A percentile compares a stretch with the other conserved stretches of the same genome.
Conservation (phyloP, 2,888 invertebrate genomes). For the Oscheius sp. region DNA sequence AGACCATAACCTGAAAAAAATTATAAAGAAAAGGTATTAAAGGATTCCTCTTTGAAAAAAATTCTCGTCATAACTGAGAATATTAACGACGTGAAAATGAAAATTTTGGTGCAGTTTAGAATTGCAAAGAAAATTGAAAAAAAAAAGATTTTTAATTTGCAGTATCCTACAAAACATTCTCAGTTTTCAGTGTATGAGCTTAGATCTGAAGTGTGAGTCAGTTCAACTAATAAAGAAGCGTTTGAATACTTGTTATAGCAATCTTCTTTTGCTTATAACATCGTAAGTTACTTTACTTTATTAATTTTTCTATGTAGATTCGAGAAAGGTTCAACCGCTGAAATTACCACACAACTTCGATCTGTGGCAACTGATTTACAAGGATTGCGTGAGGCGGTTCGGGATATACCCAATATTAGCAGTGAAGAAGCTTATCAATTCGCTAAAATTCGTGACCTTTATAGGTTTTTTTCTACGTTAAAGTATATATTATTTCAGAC, state of each 20-base stretch:
- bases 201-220: neutral
- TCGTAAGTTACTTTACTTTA: slow-evolving; percentile 51
- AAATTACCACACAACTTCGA: slow-evolving; percentile 40
- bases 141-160: no score
- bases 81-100: no score
- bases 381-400: slow-evolving; percentile 35
- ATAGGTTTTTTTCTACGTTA: slow-evolving; percentile 28
- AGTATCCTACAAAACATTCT: no score
- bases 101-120: no score
- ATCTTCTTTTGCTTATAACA: slow-evolving; percentile 38
- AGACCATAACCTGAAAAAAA: no score
- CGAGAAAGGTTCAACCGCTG: slow-evolving; percentile 48
- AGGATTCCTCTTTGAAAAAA: no score
- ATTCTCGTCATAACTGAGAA: no score
- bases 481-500: slow-evolving; percentile 25
- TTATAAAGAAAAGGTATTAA: no score
- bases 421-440: slow-evolving; percentile 41
- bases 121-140: no score
- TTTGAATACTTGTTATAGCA: slow-evolving; percentile 41
- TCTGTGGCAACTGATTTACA: slow-evolving; percentile 35
- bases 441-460: slow-evolving; percentile 39
- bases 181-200: slow-evolving; percentile 3
- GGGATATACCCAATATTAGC: slow-evolving; percentile 44
- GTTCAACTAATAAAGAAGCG: neutral
- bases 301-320: slow-evolving; percentile 35